Evolutionary conservation across 2,888 invertebrate species (phyloP), one percentile per base, ranked within the genome.

Genomic region (Drosophila putrida): DNA sequence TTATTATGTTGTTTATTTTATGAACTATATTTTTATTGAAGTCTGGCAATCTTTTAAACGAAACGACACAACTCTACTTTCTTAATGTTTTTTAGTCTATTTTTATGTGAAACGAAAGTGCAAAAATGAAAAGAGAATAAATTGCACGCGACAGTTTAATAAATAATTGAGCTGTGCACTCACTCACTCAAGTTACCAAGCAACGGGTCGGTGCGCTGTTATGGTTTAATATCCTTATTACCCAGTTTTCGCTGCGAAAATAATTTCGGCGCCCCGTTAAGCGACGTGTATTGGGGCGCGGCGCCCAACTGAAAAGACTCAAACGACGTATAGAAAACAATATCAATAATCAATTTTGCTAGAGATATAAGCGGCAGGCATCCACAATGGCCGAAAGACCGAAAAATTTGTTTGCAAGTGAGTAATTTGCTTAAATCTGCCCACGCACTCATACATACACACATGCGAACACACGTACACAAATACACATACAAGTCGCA

Each of bases 351-450:
- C 20, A 57, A 41, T 38, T 63, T 59, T 49, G 41, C 28, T 39
- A 35, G 13, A 41, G 6, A 54, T 20, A 33, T 20, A 8, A 51
- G 64, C 54, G 57, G 11, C 38, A 69, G 57, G 38, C 15, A 43
- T 20, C 38, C 35, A 79, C 58, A 78, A 92, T 92, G 92, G 91
- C 92, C 67, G 92, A 92, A 84, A 91, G 92, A 78, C 92, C 92
- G 62, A 92, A 90, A 74, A 92, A 91, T 89, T 90, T 92, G 63
- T 90, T 91, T 75, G 84, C 89, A 64, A 90, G 91, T 91, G 80
- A 89, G 85, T 83, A 83, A 71, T 71, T 51, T 65, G 27, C 58
- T 41, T 41, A 43, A 55, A 47, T 46, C 72, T 69, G 67, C 70
- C 71, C 70, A 87, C 88, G 68, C 82, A 84, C 63, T 53, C 43